Evolutionary conservation across 1,140 invertebrate genomes (phyloP), one percentile per base, ranked within the genome.

Genomic region (Platorchestia sp.): DNA sequence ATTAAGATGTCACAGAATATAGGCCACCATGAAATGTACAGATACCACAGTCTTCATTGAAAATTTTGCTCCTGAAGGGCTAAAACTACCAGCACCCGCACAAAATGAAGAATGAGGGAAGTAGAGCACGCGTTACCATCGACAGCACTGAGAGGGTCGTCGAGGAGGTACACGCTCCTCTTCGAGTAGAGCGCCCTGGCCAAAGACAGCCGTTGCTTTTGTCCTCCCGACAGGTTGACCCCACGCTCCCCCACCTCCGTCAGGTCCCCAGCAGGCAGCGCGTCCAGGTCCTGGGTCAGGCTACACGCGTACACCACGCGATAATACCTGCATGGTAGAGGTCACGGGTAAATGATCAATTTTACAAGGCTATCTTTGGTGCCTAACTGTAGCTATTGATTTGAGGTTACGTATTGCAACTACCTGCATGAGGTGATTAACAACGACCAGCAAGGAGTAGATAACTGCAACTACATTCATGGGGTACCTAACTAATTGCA

Each of bases 181-280:
- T 98, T 97, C 5, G 97, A 97, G 97, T 98, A 98, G 42, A 98
- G 96, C 0, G 98, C 98, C 96, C 98, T 97, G 0, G 98, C 98
- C 14, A 98, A 97, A 7, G 97, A 97, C 44, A 98, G 97, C 89
- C 98, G 97, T 96, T 98, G 98, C 96, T 98, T 98, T 96, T 98
- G 98, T 0, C 98, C 98, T 40, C 98, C 98, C 10, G 98, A 98
- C 7, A 98, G 96, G 97, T 98, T 98, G 75, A 98, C 97, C 42
- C 98, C 98, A 87, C 97, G 97, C 96, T 98, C 97, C 3, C 98
- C 98, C 59, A 98, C 98, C 96, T 98, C 98, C 27, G 98, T 98
- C 91, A 97, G 97, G 96, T 98, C 98, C 40, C 97, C 98, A 95
- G 97, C 97, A 0, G 98, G 97, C 45, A 98, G 97, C 43, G 97